Conservation (phyloP, 2,113 vertebrate species). For the Scophthalmus maximus region DNA sequence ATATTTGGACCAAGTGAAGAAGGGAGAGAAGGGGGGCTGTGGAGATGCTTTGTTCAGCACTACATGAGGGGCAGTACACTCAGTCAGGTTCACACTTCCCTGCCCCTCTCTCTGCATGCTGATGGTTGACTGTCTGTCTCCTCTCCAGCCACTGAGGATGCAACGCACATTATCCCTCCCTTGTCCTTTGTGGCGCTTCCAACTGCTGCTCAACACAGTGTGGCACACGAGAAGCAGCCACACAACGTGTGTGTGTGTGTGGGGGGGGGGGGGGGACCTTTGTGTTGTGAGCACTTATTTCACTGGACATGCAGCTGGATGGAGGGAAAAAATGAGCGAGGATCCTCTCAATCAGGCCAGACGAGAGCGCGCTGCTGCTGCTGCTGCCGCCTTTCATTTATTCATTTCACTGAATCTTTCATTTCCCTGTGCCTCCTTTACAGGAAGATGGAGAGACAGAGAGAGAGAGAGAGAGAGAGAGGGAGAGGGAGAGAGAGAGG, state of each 20-base stretch:
- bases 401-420: conserved; percentile 47
- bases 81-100: background rate
- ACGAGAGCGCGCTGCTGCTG: too few relatives aligned
- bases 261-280: too few relatives aligned
- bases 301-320: too few relatives aligned
- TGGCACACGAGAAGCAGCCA: background rate
- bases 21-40: background rate
- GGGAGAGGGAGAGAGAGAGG: background rate
- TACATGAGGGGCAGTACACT: too few relatives aligned
- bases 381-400: conserved; percentile 20
- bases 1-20: conserved; percentile 75
- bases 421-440: conserved; percentile 1
- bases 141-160: too few relatives aligned
- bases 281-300: too few relatives aligned
- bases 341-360: background rate
- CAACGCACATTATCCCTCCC: too few relatives aligned
- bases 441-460: background rate
- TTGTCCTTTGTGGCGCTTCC: too few relatives aligned
- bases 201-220: too few relatives aligned
- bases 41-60: conserved; percentile 60
- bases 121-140: too few relatives aligned
- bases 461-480: background rate
- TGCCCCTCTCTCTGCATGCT: too few relatives aligned
- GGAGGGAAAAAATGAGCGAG: conserved; percentile 5
- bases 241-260: too few relatives aligned